Evolutionary conservation across 2,888 invertebrate genomes (phyloP).

Genomic region (Pocota personata): DNA sequence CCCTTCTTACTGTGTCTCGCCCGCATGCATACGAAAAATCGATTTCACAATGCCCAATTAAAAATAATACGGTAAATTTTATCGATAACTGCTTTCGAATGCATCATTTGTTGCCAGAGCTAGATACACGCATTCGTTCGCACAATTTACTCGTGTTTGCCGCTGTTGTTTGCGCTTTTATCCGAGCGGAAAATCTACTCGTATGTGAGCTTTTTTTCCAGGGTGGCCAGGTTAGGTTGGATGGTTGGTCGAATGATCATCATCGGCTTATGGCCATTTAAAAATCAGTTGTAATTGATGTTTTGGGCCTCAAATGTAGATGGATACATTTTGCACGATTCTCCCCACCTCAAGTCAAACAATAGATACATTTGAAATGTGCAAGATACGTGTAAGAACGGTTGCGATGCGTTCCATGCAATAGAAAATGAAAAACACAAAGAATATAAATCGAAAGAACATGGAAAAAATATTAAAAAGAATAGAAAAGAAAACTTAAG

Average conservation of each 20-base stretch:
- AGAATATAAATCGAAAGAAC: not conserved
- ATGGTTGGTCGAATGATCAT: not conserved
- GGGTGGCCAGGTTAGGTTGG: not conserved
- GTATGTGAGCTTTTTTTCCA: not conserved
- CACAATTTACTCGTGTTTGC: conserved; percentile 14
- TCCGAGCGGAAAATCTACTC: conserved; percentile 49
- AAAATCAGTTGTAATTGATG: conserved; percentile 29
- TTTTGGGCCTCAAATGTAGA: conserved; percentile 4
- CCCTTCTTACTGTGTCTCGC: not conserved
- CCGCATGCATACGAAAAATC: conserved; percentile 56
- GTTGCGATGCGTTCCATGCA: conserved; percentile 1
- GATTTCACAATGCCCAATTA: conserved; percentile 73
- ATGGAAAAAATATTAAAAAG: not conserved
- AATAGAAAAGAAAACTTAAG: not conserved
- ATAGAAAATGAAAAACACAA: not conserved
- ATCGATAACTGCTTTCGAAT: conserved; percentile 72
- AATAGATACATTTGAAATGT: not conserved
- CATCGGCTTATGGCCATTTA: conserved; percentile 19
- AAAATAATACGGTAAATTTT: conserved; percentile 70
- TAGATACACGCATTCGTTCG: not conserved
- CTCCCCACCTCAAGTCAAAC: not conserved
- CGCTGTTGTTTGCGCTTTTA: not conserved
- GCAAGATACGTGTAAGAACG: not conserved
- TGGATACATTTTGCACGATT: not conserved
- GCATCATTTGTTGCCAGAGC: conserved; percentile 23